phyloP scores from a whole-genome alignment of 2,797 vertebrate species.

The Poeciliopsis paucimaculata region DNA sequence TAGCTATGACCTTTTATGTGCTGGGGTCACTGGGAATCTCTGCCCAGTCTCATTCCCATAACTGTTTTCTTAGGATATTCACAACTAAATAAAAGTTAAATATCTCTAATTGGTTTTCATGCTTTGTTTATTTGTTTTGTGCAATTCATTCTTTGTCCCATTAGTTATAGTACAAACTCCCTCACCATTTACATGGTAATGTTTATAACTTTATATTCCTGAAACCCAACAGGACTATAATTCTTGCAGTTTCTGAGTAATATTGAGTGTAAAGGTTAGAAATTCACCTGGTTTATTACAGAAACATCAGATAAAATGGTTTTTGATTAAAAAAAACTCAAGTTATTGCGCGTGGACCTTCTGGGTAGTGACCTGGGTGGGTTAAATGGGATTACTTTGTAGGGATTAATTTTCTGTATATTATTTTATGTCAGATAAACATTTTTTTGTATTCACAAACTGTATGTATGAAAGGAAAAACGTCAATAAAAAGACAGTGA shows the following conservation, averaged over 20 bases:
- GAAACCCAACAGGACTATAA: not conserved
- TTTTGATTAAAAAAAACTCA: not conserved
- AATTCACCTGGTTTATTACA: not conserved
- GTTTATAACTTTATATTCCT: not conserved
- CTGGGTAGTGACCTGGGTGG: too few relatives aligned
- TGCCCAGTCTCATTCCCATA: constrained; percentile 65
- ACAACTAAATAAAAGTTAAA: constrained; percentile 57
- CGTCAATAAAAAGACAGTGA: too few relatives aligned
- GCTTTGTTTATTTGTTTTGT: constrained; percentile 21
- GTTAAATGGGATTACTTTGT: too few relatives aligned
- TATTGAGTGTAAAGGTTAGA: not conserved
- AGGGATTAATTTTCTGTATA: too few relatives aligned
- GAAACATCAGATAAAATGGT: not conserved
- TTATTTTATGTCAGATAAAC: too few relatives aligned
- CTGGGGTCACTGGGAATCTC: constrained; percentile 66
- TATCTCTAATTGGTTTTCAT: constrained; percentile 40
- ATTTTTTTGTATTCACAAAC: too few relatives aligned
- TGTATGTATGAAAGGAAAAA: too few relatives aligned
- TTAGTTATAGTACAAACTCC: constrained; percentile 2
- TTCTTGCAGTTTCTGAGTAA: not conserved
- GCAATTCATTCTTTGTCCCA: constrained; percentile 9
- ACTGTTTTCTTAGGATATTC: constrained; percentile 32
- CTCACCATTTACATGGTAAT: not conserved
- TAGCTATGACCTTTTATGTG: constrained; percentile 38
- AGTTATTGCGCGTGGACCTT: too few relatives aligned